Conservation (phyloP, 2,113 vertebrate species). For the Barbus barbus region DNA sequence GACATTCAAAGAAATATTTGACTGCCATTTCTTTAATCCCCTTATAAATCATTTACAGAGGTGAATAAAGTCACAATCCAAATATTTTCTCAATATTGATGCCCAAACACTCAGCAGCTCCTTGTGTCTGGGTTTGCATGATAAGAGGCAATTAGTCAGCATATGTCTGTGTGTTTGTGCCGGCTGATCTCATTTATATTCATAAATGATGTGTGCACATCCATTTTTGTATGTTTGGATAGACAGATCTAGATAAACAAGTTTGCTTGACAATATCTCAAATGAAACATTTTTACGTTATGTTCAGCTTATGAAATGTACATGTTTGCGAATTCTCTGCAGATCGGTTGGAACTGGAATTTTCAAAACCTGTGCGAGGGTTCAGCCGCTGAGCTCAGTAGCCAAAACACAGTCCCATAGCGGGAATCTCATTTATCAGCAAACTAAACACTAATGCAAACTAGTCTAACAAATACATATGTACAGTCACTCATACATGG, state of each 20-base stretch:
- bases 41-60: too few species aligned
- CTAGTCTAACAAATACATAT: too few species aligned
- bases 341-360: background rate
- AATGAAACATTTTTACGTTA: background rate
- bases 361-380: background rate
- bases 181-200: background rate
- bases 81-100: constrained; percentile 8
- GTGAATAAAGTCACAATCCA: background rate
- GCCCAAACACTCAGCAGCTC: background rate
- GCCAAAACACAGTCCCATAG: background rate
- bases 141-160: constrained; percentile 26
- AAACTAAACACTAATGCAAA: too few species aligned
- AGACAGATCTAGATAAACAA: background rate
- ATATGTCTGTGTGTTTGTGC: constrained; percentile 1
- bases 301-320: background rate
- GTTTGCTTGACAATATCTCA: background rate
- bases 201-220: background rate
- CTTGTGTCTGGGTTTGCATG: constrained; percentile 18
- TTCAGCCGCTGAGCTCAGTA: background rate
- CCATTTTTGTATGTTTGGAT: background rate
- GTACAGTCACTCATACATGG: too few species aligned
- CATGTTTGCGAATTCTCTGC: background rate
- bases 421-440: background rate
- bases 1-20: background rate
- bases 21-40: constrained; percentile 15